Percentiles rank a stretch among this genome's conserved stretches.
phyloP scores from a whole-genome alignment of 2,113 vertebrate species.

The Plecotus auritus region DNA sequence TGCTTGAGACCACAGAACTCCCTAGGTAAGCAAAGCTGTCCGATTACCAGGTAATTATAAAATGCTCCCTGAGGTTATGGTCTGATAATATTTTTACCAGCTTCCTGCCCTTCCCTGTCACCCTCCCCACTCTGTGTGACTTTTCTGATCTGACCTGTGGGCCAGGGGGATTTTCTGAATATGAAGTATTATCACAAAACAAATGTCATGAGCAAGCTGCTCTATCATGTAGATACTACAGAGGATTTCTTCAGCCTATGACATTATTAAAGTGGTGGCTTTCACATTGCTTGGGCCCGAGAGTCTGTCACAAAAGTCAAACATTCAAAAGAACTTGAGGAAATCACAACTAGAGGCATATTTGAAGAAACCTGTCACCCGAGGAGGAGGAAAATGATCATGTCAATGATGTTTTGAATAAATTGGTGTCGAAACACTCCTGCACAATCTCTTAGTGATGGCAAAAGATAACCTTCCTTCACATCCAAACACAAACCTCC shows the following conservation, averaged over 20 bases:
- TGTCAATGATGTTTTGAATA: neutral
- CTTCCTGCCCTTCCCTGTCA: neutral
- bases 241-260: slow-evolving; percentile 48
- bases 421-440: neutral
- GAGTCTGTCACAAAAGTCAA: slow-evolving; percentile 47
- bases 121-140: neutral
- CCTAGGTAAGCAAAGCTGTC: slow-evolving; percentile 39
- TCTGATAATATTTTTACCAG: neutral
- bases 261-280: slow-evolving; percentile 53
- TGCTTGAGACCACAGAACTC: slow-evolving; percentile 26
- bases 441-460: neutral
- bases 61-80: slow-evolving; percentile 17
- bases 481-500: neutral
- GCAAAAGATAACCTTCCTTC: neutral
- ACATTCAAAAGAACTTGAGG: slow-evolving; percentile 44
- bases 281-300: slow-evolving; percentile 33
- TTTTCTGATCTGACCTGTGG: slow-evolving; percentile 10
- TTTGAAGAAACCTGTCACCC: neutral
- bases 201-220: slow-evolving; percentile 62
- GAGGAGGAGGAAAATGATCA: neutral
- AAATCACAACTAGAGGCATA: neutral
- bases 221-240: slow-evolving; percentile 10
- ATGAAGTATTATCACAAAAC: slow-evolving; percentile 59
- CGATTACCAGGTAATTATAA: slow-evolving; percentile 54
- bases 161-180: slow-evolving; percentile 30